A percentile compares a stretch with the other conserved stretches of the same genome.
Conservation (phyloP, 2,113 vertebrate genomes). For the Seriola dumerili region DNA sequence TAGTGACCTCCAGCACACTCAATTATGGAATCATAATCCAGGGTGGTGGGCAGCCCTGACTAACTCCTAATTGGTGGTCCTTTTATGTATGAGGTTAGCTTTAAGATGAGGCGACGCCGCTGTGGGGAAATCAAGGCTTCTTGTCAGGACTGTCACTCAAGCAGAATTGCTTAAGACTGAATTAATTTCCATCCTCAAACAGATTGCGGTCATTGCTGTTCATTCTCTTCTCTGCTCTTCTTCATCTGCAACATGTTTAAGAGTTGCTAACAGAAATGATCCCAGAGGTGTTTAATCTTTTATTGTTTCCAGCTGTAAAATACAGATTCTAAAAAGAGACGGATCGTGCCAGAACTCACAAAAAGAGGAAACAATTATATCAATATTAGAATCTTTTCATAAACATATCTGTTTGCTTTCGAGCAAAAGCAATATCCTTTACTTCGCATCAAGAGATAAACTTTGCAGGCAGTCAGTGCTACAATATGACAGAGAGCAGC, state of each 20-base stretch:
- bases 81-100: slow-evolving; percentile 73
- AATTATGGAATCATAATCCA: slow-evolving; percentile 78
- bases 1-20: slow-evolving; percentile 72
- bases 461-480: background rate
- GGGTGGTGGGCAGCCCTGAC: slow-evolving; percentile 58
- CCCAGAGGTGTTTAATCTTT: background rate
- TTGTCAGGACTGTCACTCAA: slow-evolving; percentile 71
- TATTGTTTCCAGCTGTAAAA: background rate
- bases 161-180: slow-evolving; percentile 64
- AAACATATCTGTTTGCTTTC: background rate
- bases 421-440: slow-evolving; percentile 35
- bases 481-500: background rate
- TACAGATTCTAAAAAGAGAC: background rate
- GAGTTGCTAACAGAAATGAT: background rate
- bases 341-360: background rate
- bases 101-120: slow-evolving; percentile 55
- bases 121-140: slow-evolving; percentile 67
- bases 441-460: slow-evolving; percentile 9
- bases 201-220: slow-evolving; percentile 29
- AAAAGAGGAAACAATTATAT: background rate
- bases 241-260: background rate
- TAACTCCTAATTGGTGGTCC: slow-evolving; percentile 71
- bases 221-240: slow-evolving; percentile 20
- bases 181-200: slow-evolving; percentile 72
- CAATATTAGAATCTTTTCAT: slow-evolving; percentile 13